Base-by-base conservation (phyloP, 2,113 vertebrate genomes). In the Castor canadensis region DNA sequence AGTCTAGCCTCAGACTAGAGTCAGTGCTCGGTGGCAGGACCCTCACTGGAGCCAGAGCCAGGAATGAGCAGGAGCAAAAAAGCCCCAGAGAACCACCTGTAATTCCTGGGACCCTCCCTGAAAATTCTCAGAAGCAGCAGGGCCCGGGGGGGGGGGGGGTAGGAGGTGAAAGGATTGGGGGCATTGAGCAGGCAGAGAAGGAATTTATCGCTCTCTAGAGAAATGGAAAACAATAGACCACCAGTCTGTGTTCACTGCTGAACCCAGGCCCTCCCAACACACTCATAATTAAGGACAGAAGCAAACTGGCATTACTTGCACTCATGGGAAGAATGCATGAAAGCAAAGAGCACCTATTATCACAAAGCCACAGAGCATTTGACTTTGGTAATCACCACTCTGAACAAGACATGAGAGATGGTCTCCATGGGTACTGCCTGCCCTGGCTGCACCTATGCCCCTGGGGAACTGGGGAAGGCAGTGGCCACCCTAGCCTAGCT, bases 281-380 rank as follows among this genome's bases (percentile, higher is more conserved):
- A 6, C 58, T 22, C 58, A 60, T 17, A 60, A 6, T 22, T 24
- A 22, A 17, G 22, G 22, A 17, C 58, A 60, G 22, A 69, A 26
- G 28, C 26, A 35, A 52, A 77, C 4, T 2, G 12, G 7, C 38
- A 54, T 58, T 24, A 35, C 26, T 30, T 15, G 0, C 8, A 77
- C 28, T 38, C 17, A 1, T 1, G 52, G 56, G 86, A 64, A 64
- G 47, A 26, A 26, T 10, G 1, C 58, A n/a, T 11, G 24, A 75
- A 11, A 47, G 9, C 3, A n/a, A n/a, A 24, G 58, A 20, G 20
- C 35, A 17, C 13, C 3, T 0, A 22, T 22, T 49, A 17, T 58
- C 58, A 30, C 40, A 47, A 38, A 64, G 15, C 35, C 16, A 22
- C 4, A 40, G 58, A 6, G 13, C 0, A 0, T 5, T 0, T 47